Conservation (phyloP, 37 sponge, comb jelly and placozoan species). For the Eunapius fragilis region DNA sequence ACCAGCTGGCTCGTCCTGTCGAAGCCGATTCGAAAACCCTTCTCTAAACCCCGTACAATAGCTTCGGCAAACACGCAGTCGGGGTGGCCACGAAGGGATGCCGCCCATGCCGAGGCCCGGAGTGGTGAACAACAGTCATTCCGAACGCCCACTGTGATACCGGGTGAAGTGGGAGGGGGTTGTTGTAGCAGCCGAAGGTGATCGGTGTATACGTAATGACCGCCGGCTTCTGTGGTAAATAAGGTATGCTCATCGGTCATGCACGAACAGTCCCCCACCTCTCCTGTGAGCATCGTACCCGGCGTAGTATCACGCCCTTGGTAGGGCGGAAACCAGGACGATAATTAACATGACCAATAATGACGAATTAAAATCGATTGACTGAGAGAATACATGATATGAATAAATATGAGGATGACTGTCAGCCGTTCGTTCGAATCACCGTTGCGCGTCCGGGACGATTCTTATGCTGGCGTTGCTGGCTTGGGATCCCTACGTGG, state of each 20-base stretch:
- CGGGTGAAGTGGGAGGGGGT: no score
- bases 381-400: not conserved
- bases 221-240: no score
- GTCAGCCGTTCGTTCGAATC: no score
- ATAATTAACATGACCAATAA: no score
- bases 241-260: no score
- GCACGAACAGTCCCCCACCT: no score
- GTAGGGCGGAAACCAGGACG: not conserved
- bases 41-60: not conserved
- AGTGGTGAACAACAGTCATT: no score
- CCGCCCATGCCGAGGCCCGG: not conserved
- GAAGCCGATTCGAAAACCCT: conserved; percentile 13
- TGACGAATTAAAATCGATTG: no score
- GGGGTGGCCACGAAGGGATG: not conserved
- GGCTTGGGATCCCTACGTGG: not conserved
- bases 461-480: not conserved
- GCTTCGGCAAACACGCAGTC: not conserved
- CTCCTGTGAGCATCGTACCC: no score
- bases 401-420: not conserved
- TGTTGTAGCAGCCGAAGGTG: no score
- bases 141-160: no score
- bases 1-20: not conserved
- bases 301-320: not conserved
- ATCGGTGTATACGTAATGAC: no score
- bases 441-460: not conserved